Evolutionary conservation across 2,888 invertebrate genomes (phyloP).

Genomic region (Myopa tessellatipennis): DNA sequence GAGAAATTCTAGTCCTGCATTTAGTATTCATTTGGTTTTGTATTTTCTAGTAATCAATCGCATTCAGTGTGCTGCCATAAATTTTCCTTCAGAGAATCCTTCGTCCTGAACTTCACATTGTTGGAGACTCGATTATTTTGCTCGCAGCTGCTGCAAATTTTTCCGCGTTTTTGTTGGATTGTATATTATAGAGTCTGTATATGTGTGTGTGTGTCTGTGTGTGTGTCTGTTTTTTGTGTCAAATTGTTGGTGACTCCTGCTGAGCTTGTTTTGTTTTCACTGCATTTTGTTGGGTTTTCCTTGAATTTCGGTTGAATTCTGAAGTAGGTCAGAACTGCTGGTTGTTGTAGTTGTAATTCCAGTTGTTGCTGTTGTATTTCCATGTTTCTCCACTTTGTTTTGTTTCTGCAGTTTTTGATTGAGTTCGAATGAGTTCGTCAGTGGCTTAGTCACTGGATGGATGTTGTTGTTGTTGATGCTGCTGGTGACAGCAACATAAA

Average conservation of each 20-base stretch:
- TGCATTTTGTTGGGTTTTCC: neutral
- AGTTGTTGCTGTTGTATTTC: neutral
- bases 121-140: neutral
- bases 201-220: neutral
- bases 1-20: too few relatives aligned
- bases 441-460: neutral
- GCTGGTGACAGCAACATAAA: slow-evolving; percentile 35
- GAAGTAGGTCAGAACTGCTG: too few relatives aligned
- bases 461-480: neutral
- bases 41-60: too few relatives aligned
- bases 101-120: too few relatives aligned
- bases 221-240: neutral
- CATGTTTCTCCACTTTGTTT: neutral
- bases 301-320: neutral
- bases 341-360: neutral
- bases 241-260: neutral
- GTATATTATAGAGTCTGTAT: neutral
- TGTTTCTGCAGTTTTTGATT: slow-evolving; percentile 13
- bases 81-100: too few relatives aligned
- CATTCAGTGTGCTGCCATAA: too few relatives aligned
- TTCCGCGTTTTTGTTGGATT: neutral
- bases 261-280: slow-evolving; percentile 6
- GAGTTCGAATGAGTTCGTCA: slow-evolving; percentile 1
- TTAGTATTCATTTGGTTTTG: too few relatives aligned
- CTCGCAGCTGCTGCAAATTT: neutral